Evolutionary conservation across 2,113 vertebrate species (phyloP).

Genomic region (Bettongia penicillata): DNA sequence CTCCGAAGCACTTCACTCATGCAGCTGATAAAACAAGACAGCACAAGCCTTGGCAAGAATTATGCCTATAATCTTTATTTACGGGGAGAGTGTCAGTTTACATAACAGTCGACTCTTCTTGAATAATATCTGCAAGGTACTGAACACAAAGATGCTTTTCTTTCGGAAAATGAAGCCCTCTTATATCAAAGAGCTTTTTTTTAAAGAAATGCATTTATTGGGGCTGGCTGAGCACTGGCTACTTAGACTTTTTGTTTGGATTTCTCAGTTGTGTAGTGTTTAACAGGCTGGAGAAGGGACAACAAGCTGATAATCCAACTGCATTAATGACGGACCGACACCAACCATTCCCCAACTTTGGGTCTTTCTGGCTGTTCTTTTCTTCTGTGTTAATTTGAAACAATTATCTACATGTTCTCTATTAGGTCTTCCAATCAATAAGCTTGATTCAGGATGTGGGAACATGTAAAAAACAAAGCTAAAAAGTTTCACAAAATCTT

Average conservation of each 20-base stretch:
- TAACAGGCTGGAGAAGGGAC: background rate
- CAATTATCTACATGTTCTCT: background rate
- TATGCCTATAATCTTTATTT: background rate
- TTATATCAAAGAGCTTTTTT: conserved; percentile 1
- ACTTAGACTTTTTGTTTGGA: conserved; percentile 38
- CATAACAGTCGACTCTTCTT: background rate
- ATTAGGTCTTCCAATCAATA: background rate
- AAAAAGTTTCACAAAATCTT: background rate
- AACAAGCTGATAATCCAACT: background rate
- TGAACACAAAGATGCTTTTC: conserved; percentile 23
- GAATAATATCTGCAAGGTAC: background rate
- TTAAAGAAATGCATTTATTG: conserved; percentile 33
- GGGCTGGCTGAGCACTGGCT: background rate
- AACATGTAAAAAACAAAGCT: background rate
- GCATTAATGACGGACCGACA: background rate
- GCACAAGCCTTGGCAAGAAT: background rate
- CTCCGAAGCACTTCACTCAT: background rate
- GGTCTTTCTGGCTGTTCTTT: background rate
- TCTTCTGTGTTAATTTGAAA: background rate
- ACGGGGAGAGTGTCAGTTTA: background rate
- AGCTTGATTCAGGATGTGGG: conserved; percentile 8
- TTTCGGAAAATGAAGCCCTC: conserved; percentile 15
- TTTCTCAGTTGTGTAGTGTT: background rate
- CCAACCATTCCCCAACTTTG: background rate
- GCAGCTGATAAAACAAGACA: conserved; percentile 3